A percentile compares a stretch with the other conserved stretches of the same genome.
These are phyloP conservation scores for Meandrusa payeni DNA, from an alignment of 2,888 invertebrate species.

Conservation along the genomic window DNA sequence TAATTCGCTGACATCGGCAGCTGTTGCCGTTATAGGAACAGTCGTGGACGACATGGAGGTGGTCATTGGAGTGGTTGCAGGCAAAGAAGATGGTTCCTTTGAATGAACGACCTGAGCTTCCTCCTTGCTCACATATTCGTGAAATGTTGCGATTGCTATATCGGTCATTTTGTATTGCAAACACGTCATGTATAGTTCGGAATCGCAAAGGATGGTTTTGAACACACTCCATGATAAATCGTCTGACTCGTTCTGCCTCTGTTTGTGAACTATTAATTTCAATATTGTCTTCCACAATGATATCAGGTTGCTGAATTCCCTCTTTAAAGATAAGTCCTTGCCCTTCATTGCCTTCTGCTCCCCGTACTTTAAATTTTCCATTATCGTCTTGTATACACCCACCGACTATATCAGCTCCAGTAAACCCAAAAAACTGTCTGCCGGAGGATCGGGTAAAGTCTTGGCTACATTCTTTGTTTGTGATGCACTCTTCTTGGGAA, in stretches of 20 bases:
- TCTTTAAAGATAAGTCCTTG: background rate
- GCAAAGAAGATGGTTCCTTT: too few species aligned
- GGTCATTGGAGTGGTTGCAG: too few species aligned
- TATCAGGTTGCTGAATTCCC: conserved; percentile 23
- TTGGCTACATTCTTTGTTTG: background rate
- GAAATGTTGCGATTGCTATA: conserved; percentile 28
- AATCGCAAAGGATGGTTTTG: conserved; percentile 32
- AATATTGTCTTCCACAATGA: conserved; percentile 24
- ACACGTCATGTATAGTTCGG: conserved; percentile 35
- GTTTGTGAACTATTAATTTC: conserved; percentile 30
- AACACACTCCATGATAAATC: conserved; percentile 34
- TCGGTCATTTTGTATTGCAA: conserved; percentile 32
- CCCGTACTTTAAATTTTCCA: conserved; percentile 19
- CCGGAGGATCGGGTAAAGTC: conserved; percentile 3
- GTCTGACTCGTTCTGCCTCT: conserved; percentile 30
- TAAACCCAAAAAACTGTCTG: conserved; percentile 19
- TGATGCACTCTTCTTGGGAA: background rate
- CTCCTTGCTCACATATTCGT: conserved; percentile 29
- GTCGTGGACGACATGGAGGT: conserved; percentile 35
- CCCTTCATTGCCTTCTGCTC: conserved; percentile 7
- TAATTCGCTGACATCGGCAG: conserved; percentile 27
- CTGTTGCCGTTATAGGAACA: conserved; percentile 31
- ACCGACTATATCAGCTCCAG: conserved; percentile 18
- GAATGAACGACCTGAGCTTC: too few species aligned
- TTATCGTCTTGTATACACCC: background rate